These are phyloP conservation scores for Microcebus murinus DNA, from an alignment of 2,113 vertebrate genomes.

Conservation along the genomic window DNA sequence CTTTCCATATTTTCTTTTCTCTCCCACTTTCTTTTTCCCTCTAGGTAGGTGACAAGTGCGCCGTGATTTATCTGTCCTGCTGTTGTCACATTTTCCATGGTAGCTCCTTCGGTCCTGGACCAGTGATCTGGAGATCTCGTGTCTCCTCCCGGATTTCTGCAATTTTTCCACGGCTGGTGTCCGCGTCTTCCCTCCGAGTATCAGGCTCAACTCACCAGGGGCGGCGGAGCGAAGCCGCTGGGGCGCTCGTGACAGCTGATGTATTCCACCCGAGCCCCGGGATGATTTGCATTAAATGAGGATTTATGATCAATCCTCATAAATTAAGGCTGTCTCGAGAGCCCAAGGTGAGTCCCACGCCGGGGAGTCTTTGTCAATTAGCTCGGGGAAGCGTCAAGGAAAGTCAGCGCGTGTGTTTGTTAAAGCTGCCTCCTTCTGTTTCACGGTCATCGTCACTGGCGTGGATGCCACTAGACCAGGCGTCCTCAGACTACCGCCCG, in stretches of 20 bases:
- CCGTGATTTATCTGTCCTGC: background rate
- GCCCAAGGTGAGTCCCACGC: slow-evolving; percentile 57
- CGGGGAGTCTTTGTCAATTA: slow-evolving; percentile 60
- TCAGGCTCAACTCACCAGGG: slow-evolving; percentile 48
- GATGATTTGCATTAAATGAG: slow-evolving; percentile 66
- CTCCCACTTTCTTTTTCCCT: background rate
- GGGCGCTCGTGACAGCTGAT: slow-evolving; percentile 59
- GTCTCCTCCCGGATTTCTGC: background rate
- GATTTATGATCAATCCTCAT: slow-evolving; percentile 81
- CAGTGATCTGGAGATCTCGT: background rate
- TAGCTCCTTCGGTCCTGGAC: slow-evolving; percentile 30
- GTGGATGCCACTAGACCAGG: accelerated
- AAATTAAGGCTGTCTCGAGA: slow-evolving; percentile 56
- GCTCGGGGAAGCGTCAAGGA: background rate
- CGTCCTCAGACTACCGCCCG: too few species aligned
- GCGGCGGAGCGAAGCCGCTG: background rate
- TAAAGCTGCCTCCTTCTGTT: accelerated
- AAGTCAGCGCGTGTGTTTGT: background rate
- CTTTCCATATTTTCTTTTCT: background rate
- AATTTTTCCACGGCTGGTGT: slow-evolving; percentile 46
- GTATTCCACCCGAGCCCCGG: background rate
- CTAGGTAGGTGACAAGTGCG: background rate
- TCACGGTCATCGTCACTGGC: accelerated
- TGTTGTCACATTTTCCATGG: slow-evolving; percentile 3
- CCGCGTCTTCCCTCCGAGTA: background rate